phyloP scores from a whole-genome alignment of 2,797 vertebrate species.

The Danio choprae region DNA sequence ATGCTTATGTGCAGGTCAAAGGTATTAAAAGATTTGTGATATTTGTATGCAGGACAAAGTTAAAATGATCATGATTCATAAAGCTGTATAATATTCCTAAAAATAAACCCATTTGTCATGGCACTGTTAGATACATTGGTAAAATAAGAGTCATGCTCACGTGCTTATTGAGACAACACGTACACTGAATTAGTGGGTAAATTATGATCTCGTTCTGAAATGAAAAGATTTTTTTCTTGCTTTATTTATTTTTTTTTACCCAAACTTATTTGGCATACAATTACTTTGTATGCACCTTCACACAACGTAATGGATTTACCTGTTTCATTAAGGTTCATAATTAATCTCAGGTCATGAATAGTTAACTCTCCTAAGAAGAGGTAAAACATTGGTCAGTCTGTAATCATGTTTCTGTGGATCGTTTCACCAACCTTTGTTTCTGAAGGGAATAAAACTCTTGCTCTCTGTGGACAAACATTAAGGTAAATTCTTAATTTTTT shows the following conservation, averaged over 20 bases:
- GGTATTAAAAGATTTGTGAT: slow-evolving; percentile 33
- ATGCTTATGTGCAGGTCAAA: slow-evolving; percentile 46
- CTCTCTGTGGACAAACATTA: slow-evolving; percentile 3
- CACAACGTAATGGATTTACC: slow-evolving; percentile 56
- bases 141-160: slow-evolving; percentile 59
- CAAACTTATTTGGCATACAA: slow-evolving; percentile 52
- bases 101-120: slow-evolving; percentile 59
- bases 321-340: slow-evolving; percentile 65
- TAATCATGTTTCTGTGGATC: slow-evolving; percentile 43
- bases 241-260: slow-evolving; percentile 42
- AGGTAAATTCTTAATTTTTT: slow-evolving; percentile 17
- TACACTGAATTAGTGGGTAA: slow-evolving; percentile 60
- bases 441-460: slow-evolving; percentile 33
- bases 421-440: slow-evolving; percentile 36
- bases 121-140: slow-evolving; percentile 53
- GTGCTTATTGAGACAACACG: slow-evolving; percentile 53
- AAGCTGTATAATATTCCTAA: slow-evolving; percentile 60
- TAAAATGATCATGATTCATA: slow-evolving; percentile 57
- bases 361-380: slow-evolving; percentile 56
- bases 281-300: slow-evolving; percentile 59
- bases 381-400: slow-evolving; percentile 35
- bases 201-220: slow-evolving; percentile 51
- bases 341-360: slow-evolving; percentile 67
- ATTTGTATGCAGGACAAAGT: slow-evolving; percentile 40
- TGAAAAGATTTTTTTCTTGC: slow-evolving; percentile 48